Percentiles rank a stretch among this genome's conserved stretches.
Conservation (phyloP, 1,140 invertebrate genomes). For the Meteorus sp. region DNA sequence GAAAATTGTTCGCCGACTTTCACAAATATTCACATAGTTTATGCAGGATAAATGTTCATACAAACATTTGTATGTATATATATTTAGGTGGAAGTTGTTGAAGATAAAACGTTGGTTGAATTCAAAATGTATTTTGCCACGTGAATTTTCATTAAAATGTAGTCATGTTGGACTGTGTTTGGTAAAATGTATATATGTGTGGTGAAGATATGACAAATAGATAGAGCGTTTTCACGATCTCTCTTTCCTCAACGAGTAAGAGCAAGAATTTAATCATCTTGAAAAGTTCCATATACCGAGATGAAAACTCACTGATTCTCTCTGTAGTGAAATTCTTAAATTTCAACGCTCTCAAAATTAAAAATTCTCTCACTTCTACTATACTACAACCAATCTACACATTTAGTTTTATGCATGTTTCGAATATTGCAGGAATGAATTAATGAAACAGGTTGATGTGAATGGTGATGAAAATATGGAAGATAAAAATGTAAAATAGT, state of each 20-base stretch:
- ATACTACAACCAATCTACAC: background rate
- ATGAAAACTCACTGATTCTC: background rate
- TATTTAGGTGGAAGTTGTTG: too few relatives aligned
- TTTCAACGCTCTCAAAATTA: background rate
- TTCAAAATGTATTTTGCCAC: conserved; percentile 2
- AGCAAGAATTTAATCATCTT: conserved; percentile 18
- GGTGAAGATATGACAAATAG: background rate
- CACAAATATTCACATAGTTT: too few relatives aligned
- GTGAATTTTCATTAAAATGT: conserved; percentile 20
- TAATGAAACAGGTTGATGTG: too few relatives aligned
- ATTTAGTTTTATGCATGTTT: too few relatives aligned
- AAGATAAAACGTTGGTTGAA: too few relatives aligned
- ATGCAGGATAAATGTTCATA: too few relatives aligned
- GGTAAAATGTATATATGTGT: background rate
- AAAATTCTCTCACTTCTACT: background rate
- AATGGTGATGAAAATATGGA: too few relatives aligned
- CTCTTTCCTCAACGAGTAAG: conserved; percentile 9
- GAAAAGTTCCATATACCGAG: background rate
- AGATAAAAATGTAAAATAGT: too few relatives aligned
- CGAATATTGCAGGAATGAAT: too few relatives aligned
- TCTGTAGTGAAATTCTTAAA: background rate
- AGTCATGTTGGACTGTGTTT: background rate
- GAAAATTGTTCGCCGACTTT: conserved; percentile 4
- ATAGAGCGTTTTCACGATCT: background rate
- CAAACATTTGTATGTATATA: too few relatives aligned